Base-by-base conservation (phyloP, 1,140 invertebrate genomes). In the Papilio xuthus region DNA sequence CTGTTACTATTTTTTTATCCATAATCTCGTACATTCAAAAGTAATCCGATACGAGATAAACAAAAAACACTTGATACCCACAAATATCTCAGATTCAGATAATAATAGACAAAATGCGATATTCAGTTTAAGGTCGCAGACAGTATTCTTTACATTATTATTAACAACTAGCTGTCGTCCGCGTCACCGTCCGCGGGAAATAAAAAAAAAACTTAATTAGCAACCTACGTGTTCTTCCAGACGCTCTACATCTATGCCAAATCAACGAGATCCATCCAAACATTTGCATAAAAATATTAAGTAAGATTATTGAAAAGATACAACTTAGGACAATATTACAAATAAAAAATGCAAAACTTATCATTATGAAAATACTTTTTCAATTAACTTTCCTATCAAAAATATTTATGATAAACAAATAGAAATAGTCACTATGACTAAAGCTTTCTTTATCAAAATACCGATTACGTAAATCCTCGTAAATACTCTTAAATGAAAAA, bases 21-120 rank as follows among this genome's bases (percentile, higher is more conserved):
- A 63, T 63, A 63, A 63, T 28, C 60, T 63, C 4, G 23, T 60
- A 60, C 12, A 60, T 42, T n/a, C 69, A 10, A 41, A 71, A 41
- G 41, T 41, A 72, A 72, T 47, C 20, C 70, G 20, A 44, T 44
- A 72, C 70, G 6, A 72, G 70, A 72, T 72, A 72, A 72, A 47
- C 67, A 4, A 41, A 4, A 41, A n/a, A 70, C 70, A 72, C 70
- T 72, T 13, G 70, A 72, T 18, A 72, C 70, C 42, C 42, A 72
- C 37, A 26, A 44, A 72, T 72, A 72, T 72, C 70, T 44, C 70
- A 41, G 12, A 23, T 41, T 72, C 9, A 72, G 70, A 72, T 72
- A 72, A 72, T 47, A 72, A 72, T 44, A 72, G 41, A 72, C 37
- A 41, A 72, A 72, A 72, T 47, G 20, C 20, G 20, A 72, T 72